A percentile compares a stretch with the other conserved stretches of the same genome.
phyloP scores from a whole-genome alignment of 1,140 invertebrate genomes.

The Hylaeus anthracinus region DNA sequence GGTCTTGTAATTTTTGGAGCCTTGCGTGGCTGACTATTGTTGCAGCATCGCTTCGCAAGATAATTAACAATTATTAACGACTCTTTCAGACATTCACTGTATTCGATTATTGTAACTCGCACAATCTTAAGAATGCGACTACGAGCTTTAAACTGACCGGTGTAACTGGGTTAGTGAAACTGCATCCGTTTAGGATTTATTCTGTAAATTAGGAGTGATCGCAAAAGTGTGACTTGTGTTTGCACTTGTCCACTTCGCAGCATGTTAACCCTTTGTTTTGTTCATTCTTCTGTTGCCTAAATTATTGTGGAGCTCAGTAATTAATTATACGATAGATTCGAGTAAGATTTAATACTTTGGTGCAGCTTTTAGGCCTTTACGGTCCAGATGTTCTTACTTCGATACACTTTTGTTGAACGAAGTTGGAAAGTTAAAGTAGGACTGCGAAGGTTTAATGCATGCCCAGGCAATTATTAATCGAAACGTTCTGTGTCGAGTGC shows the following conservation, averaged over 20 bases:
- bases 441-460: background rate
- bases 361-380: too few relatives aligned
- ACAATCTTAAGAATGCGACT: conserved; percentile 42
- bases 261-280: conserved; percentile 11
- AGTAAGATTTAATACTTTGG: too few relatives aligned
- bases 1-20: background rate
- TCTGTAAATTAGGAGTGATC: conserved; percentile 12
- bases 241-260: background rate
- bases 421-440: too few relatives aligned
- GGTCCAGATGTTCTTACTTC: too few relatives aligned
- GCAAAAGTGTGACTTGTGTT: background rate
- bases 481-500: too few relatives aligned
- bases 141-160: conserved; percentile 51
- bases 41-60: background rate
- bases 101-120: conserved; percentile 20
- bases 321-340: background rate
- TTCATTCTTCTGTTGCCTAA: background rate
- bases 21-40: background rate
- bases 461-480: background rate
- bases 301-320: background rate
- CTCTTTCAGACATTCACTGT: conserved; percentile 3
- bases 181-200: conserved; percentile 46
- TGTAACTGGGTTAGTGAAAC: conserved; percentile 24
- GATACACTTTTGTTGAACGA: too few relatives aligned
- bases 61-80: background rate